A percentile compares a stretch with the other conserved stretches of the same genome.
Conservation (phyloP, 2,113 vertebrate species). For the Paracanthobrama guichenoti region DNA sequence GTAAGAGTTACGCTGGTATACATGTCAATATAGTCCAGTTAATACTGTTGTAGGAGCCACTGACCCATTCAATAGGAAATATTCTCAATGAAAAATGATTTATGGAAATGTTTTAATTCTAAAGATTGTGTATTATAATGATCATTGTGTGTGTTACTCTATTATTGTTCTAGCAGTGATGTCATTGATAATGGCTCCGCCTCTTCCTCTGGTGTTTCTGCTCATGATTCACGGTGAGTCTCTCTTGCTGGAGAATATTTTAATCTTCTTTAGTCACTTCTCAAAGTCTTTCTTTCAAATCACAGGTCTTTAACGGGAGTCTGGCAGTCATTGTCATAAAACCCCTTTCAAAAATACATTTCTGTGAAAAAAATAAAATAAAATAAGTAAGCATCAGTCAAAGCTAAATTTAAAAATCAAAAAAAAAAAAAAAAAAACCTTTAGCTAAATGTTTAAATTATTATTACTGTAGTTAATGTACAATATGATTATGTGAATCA, state of each 20-base stretch:
- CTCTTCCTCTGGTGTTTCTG: slow-evolving; percentile 20
- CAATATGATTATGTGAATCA: too few relatives aligned
- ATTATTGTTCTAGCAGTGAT: not conserved
- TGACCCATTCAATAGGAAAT: not conserved
- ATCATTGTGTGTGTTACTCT: not conserved
- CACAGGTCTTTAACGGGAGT: not conserved
- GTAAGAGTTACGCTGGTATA: not conserved
- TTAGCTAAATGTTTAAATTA: too few relatives aligned
- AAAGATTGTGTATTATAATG: not conserved
- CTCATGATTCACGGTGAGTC: slow-evolving; percentile 1
- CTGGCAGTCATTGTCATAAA: not conserved
- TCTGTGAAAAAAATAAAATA: too few relatives aligned
- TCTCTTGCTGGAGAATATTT: not conserved
- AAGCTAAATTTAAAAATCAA: too few relatives aligned
- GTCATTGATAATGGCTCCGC: not conserved
- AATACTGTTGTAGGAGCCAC: not conserved
- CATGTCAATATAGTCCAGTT: not conserved
- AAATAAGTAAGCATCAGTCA: too few relatives aligned
- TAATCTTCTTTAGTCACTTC: not conserved
- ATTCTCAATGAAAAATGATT: not conserved
- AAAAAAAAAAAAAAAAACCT: too few relatives aligned
- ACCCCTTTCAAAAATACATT: too few relatives aligned
- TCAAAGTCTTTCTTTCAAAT: too few relatives aligned
- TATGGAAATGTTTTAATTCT: not conserved
- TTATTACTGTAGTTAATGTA: too few relatives aligned